A percentile compares a stretch with the other conserved stretches of the same genome.
Evolutionary conservation across 2,113 vertebrate species (phyloP).

Genomic region (Corythornis vintsioides): DNA sequence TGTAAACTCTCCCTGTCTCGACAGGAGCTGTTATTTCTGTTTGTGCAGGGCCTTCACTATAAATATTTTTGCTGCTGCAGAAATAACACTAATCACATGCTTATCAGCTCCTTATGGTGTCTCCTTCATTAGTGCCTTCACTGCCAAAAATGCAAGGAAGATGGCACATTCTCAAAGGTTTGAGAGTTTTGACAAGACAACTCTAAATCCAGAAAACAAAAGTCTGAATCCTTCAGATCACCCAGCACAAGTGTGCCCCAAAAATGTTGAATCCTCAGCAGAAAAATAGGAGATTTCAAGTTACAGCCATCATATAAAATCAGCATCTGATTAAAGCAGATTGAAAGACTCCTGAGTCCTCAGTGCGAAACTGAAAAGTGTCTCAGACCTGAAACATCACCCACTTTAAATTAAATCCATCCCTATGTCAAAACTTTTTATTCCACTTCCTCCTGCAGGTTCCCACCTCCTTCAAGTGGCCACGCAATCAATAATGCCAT

Average conservation of each 20-base stretch:
- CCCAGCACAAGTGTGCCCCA: neutral
- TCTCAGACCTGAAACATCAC: neutral
- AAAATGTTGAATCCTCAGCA: neutral
- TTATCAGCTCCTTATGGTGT: neutral
- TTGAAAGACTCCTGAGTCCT: neutral
- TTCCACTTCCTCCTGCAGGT: neutral
- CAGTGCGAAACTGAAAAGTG: neutral
- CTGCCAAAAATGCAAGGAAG: neutral
- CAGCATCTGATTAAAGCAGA: neutral
- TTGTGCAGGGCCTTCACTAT: neutral
- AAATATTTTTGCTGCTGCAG: constrained; percentile 3
- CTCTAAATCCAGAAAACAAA: neutral
- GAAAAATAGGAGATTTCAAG: neutral
- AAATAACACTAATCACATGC: neutral
- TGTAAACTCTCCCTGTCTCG: neutral
- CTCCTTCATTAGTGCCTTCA: neutral
- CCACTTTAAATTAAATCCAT: neutral
- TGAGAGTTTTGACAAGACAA: neutral
- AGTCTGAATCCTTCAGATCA: neutral
- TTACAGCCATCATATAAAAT: neutral
- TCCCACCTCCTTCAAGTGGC: neutral
- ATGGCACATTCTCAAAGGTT: neutral
- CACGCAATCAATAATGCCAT: neutral
- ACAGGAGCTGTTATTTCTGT: neutral
- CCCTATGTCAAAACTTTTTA: neutral